Conservation (phyloP, 2,888 invertebrate genomes). For the Scaptomyza tumidula region DNA sequence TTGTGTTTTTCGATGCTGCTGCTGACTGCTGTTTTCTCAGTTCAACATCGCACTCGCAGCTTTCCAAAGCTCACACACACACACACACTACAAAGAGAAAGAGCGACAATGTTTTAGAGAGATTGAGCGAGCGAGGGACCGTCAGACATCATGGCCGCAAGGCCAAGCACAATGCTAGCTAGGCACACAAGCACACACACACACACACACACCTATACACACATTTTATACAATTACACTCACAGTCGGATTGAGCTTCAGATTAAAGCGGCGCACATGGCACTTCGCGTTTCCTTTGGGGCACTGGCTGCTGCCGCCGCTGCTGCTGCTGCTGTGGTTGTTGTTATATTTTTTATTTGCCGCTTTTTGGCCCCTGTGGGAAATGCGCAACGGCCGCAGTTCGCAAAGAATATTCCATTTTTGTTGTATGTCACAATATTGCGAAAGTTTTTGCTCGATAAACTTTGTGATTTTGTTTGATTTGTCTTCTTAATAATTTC, state of each 20-base stretch:
- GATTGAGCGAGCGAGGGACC: conserved; percentile 22
- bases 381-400: conserved; percentile 70
- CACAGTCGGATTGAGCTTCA: conserved; percentile 54
- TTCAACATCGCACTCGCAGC: conserved; percentile 37
- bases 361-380: conserved; percentile 68
- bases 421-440: conserved; percentile 39
- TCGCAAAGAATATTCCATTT: conserved; percentile 62
- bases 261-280: conserved; percentile 68
- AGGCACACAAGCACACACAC: conserved; percentile 23
- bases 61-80: conserved; percentile 53
- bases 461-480: conserved; percentile 40
- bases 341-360: conserved; percentile 20
- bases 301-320: conserved; percentile 28
- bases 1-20: conserved; percentile 46
- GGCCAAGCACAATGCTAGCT: conserved; percentile 56
- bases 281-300: conserved; percentile 71
- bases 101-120: conserved; percentile 4
- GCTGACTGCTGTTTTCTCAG: conserved; percentile 41
- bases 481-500: conserved; percentile 2
- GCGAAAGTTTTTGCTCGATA: conserved; percentile 32
- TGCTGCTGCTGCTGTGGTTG: conserved; percentile 24
- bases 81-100: conserved; percentile 23
- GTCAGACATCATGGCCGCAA: conserved; percentile 56
- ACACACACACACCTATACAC: conserved; percentile 13
- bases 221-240: conserved; percentile 31